These are phyloP conservation scores for Chiroxiphia lanceolata DNA, from an alignment of 2,797 vertebrate species.

Conservation along the genomic window DNA sequence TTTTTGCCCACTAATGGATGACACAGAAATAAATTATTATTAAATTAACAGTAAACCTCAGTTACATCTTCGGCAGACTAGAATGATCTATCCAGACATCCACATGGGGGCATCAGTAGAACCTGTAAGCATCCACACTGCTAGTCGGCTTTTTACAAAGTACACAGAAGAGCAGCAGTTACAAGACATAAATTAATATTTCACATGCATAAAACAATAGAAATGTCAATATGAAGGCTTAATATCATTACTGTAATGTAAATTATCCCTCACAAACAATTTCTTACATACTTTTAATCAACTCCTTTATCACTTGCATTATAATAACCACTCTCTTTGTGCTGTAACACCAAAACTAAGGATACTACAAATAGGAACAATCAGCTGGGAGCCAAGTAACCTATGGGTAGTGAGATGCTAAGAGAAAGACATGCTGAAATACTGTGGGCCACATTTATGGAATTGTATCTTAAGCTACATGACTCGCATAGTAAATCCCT, in stretches of 20 bases:
- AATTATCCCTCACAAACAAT: not conserved
- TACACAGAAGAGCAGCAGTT: not conserved
- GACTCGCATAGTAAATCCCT: not conserved
- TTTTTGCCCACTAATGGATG: not conserved
- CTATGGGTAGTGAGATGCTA: not conserved
- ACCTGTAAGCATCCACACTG: not conserved
- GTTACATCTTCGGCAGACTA: not conserved
- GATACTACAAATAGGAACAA: not conserved
- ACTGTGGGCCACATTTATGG: not conserved
- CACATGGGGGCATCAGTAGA: conserved; percentile 38
- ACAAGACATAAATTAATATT: not conserved
- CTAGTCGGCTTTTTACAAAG: not conserved
- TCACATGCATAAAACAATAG: not conserved
- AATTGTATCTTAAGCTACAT: not conserved
- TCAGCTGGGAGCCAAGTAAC: not conserved
- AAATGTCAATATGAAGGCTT: not conserved
- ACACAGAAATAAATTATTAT: not conserved
- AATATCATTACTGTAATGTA: not conserved
- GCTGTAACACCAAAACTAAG: not conserved
- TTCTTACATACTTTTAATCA: not conserved
- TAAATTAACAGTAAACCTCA: not conserved
- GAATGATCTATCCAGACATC: not conserved
- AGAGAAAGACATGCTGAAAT: not conserved
- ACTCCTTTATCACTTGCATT: not conserved
- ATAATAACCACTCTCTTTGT: not conserved